Percentiles rank a stretch among this genome's conserved stretches.
phyloP scores from a whole-genome alignment of 2,113 vertebrate genomes.

The Albula goreensis region DNA sequence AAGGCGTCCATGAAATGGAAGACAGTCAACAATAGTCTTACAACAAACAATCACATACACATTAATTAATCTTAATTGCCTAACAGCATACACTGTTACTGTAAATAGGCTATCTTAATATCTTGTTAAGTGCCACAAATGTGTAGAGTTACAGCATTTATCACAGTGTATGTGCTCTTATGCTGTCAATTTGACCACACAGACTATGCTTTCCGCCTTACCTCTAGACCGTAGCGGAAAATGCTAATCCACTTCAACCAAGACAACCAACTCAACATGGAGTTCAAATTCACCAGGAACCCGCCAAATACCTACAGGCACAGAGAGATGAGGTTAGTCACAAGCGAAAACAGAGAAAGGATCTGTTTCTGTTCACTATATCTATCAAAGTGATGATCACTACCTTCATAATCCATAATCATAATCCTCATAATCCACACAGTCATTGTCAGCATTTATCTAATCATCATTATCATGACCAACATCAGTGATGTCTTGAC shows the following conservation, averaged over 20 bases:
- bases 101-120: too few relatives aligned
- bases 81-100: too few relatives aligned
- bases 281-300: slow-evolving; percentile 72
- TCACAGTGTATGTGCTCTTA: not conserved
- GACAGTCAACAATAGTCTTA: too few relatives aligned
- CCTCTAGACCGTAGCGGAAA: slow-evolving; percentile 73
- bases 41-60: too few relatives aligned
- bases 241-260: slow-evolving; percentile 78
- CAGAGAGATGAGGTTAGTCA: not conserved
- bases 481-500: not conserved
- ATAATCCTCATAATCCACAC: not conserved
- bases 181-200: not conserved
- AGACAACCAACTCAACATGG: slow-evolving; percentile 75
- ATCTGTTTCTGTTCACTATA: not conserved
- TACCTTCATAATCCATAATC: not conserved
- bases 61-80: too few relatives aligned
- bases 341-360: not conserved
- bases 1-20: too few relatives aligned
- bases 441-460: not conserved
- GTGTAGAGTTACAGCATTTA: too few relatives aligned
- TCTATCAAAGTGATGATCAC: too few relatives aligned
- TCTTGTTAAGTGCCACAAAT: too few relatives aligned
- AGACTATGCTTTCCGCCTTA: slow-evolving; percentile 47
- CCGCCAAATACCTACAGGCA: slow-evolving; percentile 72
- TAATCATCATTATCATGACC: not conserved